Percentiles rank a stretch among this genome's conserved stretches.
These are phyloP conservation scores for Anhinga rufa DNA, from an alignment of 2,113 vertebrate genomes.

Conservation along the genomic window DNA sequence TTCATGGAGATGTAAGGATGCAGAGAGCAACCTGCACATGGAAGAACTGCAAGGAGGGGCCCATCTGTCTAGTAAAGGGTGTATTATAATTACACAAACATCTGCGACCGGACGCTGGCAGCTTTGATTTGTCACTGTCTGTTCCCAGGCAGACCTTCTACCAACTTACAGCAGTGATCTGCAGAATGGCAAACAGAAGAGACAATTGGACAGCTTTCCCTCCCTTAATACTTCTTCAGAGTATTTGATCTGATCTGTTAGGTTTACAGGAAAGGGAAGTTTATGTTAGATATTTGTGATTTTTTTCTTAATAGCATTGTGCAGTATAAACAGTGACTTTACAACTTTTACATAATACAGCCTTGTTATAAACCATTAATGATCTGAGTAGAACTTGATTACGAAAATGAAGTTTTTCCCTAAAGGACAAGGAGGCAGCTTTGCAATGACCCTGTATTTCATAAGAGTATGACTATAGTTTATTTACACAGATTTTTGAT, in stretches of 20 bases:
- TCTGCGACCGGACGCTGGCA: accelerated
- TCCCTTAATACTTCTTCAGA: neutral
- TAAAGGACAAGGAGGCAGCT: neutral
- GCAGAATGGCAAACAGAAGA: neutral
- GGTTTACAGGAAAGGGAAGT: neutral
- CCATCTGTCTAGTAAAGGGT: neutral
- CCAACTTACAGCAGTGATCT: neutral
- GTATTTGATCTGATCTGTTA: neutral
- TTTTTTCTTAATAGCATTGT: neutral
- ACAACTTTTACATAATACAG: neutral
- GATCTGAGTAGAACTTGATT: neutral
- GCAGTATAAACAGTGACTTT: neutral
- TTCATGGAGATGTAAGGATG: neutral
- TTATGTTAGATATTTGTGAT: neutral
- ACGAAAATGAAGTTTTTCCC: neutral
- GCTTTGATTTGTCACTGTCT: neutral
- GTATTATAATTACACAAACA: neutral
- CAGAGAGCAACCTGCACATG: neutral
- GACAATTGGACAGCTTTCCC: neutral
- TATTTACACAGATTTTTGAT: neutral
- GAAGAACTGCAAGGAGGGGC: neutral
- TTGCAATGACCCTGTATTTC: neutral
- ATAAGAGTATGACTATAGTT: neutral
- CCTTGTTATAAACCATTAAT: neutral
- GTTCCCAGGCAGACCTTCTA: neutral